A percentile compares a stretch with the other conserved stretches of the same genome.
These are phyloP conservation scores for Uria lomvia DNA, from an alignment of 2,113 vertebrate species.

Conservation along the genomic window DNA sequence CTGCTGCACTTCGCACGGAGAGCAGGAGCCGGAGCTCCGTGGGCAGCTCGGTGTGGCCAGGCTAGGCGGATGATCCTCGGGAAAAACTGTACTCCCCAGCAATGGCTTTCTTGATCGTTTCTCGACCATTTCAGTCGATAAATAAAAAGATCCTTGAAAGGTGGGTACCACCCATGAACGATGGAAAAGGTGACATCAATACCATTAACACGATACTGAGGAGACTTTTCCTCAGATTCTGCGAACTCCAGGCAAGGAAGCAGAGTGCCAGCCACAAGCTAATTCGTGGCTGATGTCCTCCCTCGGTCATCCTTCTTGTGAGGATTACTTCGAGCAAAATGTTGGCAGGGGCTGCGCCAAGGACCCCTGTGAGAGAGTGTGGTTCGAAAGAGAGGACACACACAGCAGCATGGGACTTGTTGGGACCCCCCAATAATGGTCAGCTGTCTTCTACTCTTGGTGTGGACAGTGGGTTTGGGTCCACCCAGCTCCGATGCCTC, in stretches of 20 bases:
- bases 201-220: fast-evolving
- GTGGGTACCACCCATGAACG: neutral
- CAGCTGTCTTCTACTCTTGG: neutral
- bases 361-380: fast-evolving
- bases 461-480: neutral
- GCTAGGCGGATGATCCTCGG: fast-evolving
- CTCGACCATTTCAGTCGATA: neutral
- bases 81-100: fast-evolving
- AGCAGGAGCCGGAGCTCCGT: neutral
- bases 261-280: fast-evolving
- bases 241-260: fast-evolving
- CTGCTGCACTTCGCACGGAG: fast-evolving
- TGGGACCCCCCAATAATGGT: neutral
- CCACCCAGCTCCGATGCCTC: neutral
- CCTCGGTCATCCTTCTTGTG: fast-evolving
- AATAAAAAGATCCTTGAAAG: neutral
- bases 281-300: fast-evolving
- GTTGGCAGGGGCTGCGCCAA: neutral
- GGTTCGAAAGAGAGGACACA: fast-evolving
- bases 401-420: fast-evolving
- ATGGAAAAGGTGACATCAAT: neutral
- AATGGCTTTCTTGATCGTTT: neutral
- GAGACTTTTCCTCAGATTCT: neutral
- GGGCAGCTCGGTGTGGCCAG: neutral
- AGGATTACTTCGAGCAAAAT: fast-evolving